These are phyloP conservation scores for Micrasema longulum DNA, from an alignment of 1,140 invertebrate species.

Conservation along the genomic window DNA sequence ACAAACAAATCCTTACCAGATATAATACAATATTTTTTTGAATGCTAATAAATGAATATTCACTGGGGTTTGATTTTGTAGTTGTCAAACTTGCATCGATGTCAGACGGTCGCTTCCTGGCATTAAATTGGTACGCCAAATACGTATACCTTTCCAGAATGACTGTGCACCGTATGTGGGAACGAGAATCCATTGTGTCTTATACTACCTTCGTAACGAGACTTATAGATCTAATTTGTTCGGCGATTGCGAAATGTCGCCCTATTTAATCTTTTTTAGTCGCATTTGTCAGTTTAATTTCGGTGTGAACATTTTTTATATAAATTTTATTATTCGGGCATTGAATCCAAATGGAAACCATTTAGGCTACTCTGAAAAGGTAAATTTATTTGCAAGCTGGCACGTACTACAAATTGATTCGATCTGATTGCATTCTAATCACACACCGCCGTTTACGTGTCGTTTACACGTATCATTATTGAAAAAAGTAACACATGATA, in stretches of 20 bases:
- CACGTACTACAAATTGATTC: not conserved
- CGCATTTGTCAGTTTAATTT: conserved; percentile 30
- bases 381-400: not conserved
- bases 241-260: conserved; percentile 26
- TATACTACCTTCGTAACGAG: conserved; percentile 2
- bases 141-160: conserved; percentile 1
- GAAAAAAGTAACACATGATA: no score
- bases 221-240: conserved; percentile 9
- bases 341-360: not conserved
- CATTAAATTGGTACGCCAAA: conserved; percentile 22
- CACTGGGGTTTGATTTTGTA: conserved; percentile 6
- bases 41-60: no score
- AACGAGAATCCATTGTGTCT: conserved; percentile 19
- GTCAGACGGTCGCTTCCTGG: conserved; percentile 25
- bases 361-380: no score
- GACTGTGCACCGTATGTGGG: conserved; percentile 29
- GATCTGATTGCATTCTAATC: not conserved
- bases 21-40: no score
- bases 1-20: no score
- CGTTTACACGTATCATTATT: no score
- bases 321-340: no score
- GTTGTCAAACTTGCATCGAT: conserved; percentile 11
- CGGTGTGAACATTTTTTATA: conserved; percentile 3
- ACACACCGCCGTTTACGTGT: no score
- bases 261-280: conserved; percentile 8